Conservation (phyloP, 2,797 vertebrate genomes). For the Pseudomugil tenellus region DNA sequence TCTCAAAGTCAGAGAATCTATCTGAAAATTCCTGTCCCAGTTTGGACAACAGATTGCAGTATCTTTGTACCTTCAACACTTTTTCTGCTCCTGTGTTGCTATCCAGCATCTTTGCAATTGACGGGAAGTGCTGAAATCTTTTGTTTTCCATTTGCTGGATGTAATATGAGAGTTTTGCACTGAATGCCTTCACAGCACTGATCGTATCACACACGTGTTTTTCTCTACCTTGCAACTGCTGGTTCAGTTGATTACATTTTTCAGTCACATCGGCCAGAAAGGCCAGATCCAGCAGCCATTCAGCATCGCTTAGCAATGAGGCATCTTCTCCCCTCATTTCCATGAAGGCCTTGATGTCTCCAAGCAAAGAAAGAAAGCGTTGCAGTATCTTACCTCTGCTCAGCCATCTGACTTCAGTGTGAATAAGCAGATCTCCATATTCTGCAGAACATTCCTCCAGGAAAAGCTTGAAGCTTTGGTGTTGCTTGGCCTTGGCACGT, state of each 20-base stretch:
- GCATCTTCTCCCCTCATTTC: not conserved
- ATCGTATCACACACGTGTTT: not conserved
- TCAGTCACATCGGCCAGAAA: too few species aligned
- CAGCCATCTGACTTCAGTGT: not conserved
- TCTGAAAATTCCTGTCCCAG: not conserved
- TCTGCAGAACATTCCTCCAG: not conserved
- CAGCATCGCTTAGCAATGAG: not conserved
- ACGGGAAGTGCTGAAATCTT: not conserved
- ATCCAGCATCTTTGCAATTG: not conserved
- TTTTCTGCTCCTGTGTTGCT: not conserved
- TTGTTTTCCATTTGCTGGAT: not conserved
- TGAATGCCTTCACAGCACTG: not conserved
- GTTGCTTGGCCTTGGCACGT: not conserved
- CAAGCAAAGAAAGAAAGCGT: too few species aligned
- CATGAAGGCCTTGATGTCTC: not conserved
- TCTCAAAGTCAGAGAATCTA: not conserved
- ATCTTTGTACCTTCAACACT: not conserved
- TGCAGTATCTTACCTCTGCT: not conserved
- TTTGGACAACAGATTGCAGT: not conserved
- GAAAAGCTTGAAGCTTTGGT: not conserved
- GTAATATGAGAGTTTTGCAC: not conserved
- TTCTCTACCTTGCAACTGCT: not conserved
- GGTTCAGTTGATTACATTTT: too few species aligned
- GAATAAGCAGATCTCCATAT: not conserved
- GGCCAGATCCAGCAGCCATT: not conserved